Evolutionary conservation across 1,140 invertebrate genomes (phyloP).

Genomic region (Drosophila insularis): DNA sequence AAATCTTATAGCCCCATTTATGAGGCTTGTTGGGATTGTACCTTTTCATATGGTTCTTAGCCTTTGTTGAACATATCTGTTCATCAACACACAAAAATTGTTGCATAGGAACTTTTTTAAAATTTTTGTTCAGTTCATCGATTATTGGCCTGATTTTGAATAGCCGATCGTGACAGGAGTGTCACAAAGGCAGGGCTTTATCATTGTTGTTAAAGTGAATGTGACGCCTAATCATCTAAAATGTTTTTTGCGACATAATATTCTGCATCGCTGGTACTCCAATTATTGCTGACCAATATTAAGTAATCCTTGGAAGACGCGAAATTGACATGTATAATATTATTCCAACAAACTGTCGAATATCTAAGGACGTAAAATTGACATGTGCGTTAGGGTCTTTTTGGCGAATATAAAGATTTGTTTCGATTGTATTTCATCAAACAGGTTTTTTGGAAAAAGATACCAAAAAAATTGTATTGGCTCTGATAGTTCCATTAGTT

Average conservation of each 20-base stretch:
- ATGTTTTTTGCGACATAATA: slow-evolving; percentile 29
- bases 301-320: slow-evolving; percentile 4
- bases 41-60: too few species aligned
- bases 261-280: slow-evolving; percentile 21
- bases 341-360: slow-evolving; percentile 27
- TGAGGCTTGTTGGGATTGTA: too few species aligned
- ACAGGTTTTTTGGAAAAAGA: slow-evolving; percentile 1
- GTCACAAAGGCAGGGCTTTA: slow-evolving; percentile 19
- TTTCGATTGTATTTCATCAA: slow-evolving; percentile 25
- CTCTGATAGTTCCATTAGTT: slow-evolving; percentile 22
- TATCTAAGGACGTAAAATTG: slow-evolving; percentile 24
- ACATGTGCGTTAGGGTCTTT: slow-evolving; percentile 20
- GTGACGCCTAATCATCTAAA: slow-evolving; percentile 20
- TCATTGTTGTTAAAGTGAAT: slow-evolving; percentile 5
- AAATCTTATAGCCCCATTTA: slow-evolving; percentile 40
- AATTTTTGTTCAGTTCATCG: slow-evolving; percentile 26
- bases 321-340: slow-evolving; percentile 21
- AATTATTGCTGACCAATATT: slow-evolving; percentile 22
- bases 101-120: slow-evolving; percentile 7
- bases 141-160: slow-evolving; percentile 17
- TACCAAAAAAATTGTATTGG: background rate
- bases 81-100: too few species aligned
- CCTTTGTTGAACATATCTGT: too few species aligned
- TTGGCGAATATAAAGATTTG: slow-evolving; percentile 23
- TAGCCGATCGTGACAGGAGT: slow-evolving; percentile 9